Base-by-base conservation (phyloP, 2,113 vertebrate species). In the Thalassarche chlororhynchos region DNA sequence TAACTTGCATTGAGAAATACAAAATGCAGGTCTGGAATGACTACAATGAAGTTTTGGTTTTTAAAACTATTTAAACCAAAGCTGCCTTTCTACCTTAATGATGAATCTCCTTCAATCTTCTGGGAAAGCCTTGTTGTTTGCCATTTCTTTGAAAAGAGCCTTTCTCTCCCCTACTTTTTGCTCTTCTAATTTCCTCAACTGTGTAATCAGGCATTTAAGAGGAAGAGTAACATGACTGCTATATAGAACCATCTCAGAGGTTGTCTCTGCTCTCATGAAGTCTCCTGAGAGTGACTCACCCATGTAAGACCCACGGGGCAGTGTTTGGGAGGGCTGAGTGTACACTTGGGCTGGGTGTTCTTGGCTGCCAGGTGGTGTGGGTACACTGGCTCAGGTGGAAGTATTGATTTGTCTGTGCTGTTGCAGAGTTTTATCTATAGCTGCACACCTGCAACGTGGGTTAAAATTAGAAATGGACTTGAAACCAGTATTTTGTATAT, bases 381-480 rank as follows among this genome's bases (percentile, higher is more conserved):
- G 49, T 62, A 65, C 14, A 10, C 82, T 85, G 36, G 20, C 36
- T 94, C 85, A 84, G 83, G 25, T 79, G 95, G 79, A 49, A 89
- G 38, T 40, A 51, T 31, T 92, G 72, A 84, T 90, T 95, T 92
- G 51, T 20, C 85, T 87, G 76, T 38, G n/a, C 42, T 71, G 25
- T 38, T 81, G 40, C 65, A 68, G 52, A 84, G 38, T 71, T 92
- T 93, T 89, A 95, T 91, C 47, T 89, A 69, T 58, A 94, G 92
- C 0, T 84, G 55, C 86, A 75, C 96, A 97, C 89, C 96, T 96
- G 94, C 69, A 65, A 2, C 1, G 4, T 16, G 44, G 52, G 40
- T 89, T 95, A 87, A 92, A 95, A 84, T 81, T 92, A 95, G 92
- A 92, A 94, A 84, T 19, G 25, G 57, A 65, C 66, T 76, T 32